A percentile compares a stretch with the other conserved stretches of the same genome.
phyloP scores from a whole-genome alignment of 2,888 invertebrate genomes.

The Mythimna albipuncta region DNA sequence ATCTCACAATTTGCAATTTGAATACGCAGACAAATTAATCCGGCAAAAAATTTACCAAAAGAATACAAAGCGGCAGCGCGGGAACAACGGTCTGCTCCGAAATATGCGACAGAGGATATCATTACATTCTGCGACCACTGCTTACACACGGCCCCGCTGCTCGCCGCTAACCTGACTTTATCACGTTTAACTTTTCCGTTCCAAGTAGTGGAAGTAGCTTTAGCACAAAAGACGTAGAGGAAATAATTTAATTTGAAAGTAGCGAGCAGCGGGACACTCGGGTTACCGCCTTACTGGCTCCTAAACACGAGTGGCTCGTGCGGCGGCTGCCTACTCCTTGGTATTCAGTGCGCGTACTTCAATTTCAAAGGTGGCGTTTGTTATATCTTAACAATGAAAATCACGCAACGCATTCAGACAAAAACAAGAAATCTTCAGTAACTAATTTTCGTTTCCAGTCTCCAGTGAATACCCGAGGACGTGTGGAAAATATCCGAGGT shows the following conservation, averaged over 20 bases:
- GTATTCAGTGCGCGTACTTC: slow-evolving; percentile 85
- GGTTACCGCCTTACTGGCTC: slow-evolving; percentile 49
- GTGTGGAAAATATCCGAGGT: slow-evolving; percentile 89
- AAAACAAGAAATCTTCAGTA: slow-evolving; percentile 88
- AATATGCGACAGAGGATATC: slow-evolving; percentile 83
- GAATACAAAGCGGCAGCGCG: slow-evolving; percentile 79
- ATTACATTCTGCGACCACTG: slow-evolving; percentile 69
- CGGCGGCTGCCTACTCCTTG: slow-evolving; percentile 73
- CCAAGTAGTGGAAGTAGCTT: slow-evolving; percentile 40
- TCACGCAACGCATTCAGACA: slow-evolving; percentile 86
- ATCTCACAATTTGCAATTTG: slow-evolving; percentile 88
- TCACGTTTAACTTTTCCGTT: slow-evolving; percentile 47
- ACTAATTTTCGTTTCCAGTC: slow-evolving; percentile 90
- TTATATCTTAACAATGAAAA: slow-evolving; percentile 89
- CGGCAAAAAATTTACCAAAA: slow-evolving; percentile 85
- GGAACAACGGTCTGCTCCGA: slow-evolving; percentile 77
- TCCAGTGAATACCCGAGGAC: slow-evolving; percentile 88
- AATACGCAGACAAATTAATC: slow-evolving; percentile 90
- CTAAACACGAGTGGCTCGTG: slow-evolving; percentile 59
- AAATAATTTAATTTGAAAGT: slow-evolving; percentile 66
- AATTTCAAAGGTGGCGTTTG: slow-evolving; percentile 88
- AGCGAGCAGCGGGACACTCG: slow-evolving; percentile 33
- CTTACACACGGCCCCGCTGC: slow-evolving; percentile 35
- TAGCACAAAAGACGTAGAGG: slow-evolving; percentile 49
- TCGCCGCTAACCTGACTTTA: slow-evolving; percentile 56